Conservation (phyloP, 2,113 vertebrate genomes). For the Hystrix cristata region DNA sequence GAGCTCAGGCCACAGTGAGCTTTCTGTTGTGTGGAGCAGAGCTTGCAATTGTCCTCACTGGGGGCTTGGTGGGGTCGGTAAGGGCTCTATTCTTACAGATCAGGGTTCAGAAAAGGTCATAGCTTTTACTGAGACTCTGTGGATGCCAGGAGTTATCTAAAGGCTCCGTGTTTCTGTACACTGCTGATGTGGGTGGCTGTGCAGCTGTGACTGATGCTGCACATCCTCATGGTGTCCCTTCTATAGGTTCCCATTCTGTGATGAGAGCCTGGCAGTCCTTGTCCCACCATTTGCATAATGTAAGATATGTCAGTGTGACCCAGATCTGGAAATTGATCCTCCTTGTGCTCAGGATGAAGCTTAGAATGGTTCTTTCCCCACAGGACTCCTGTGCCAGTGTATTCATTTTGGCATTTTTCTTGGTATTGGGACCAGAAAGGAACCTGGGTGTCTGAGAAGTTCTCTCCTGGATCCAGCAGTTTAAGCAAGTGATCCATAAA, state of each 20-base stretch:
- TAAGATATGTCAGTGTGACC: not conserved
- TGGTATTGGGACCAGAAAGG: not conserved
- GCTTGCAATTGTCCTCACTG: not conserved
- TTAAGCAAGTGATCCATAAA: not conserved
- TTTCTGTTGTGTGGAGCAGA: not conserved
- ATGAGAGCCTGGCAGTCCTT: not conserved
- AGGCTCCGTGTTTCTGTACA: not conserved
- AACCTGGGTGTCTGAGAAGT: not conserved
- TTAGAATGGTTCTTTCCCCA: not conserved
- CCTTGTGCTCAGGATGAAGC: not conserved
- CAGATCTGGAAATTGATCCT: too few relatives aligned
- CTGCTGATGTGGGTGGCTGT: not conserved
- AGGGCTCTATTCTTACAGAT: not conserved
- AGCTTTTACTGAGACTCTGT: not conserved
- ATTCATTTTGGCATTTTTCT: constrained; percentile 7
- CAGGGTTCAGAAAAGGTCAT: not conserved
- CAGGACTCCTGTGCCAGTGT: not conserved
- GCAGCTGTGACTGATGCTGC: not conserved
- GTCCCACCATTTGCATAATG: not conserved
- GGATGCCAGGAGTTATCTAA: not conserved
- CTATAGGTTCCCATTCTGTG: constrained; percentile 7
- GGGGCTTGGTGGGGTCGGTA: not conserved
- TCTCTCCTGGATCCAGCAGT: not conserved
- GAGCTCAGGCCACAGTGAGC: not conserved
- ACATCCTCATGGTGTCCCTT: not conserved